phyloP scores from a whole-genome alignment of 2,888 invertebrate genomes.

The Drosophila incognita region DNA sequence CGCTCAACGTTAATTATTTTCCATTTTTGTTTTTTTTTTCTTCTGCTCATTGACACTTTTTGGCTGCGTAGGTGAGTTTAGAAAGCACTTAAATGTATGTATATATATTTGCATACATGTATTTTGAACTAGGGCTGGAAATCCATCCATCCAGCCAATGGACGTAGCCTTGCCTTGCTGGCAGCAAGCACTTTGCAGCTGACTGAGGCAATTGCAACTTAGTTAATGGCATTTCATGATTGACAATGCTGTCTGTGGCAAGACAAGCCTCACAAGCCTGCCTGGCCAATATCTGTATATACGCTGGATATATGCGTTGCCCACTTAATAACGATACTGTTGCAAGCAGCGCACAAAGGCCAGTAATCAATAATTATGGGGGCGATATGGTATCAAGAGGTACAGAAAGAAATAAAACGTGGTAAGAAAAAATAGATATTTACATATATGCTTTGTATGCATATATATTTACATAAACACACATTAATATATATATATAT shows the following conservation, averaged over 20 bases:
- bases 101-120: conserved; percentile 2
- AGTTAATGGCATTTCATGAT: conserved; percentile 56
- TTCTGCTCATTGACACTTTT: background rate
- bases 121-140: background rate
- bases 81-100: conserved; percentile 1
- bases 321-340: conserved; percentile 40
- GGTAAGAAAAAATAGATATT: conserved; percentile 11
- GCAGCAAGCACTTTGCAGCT: conserved; percentile 32
- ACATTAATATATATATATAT: background rate
- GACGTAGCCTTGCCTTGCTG: conserved; percentile 27
- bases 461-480: background rate
- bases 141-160: conserved; percentile 22
- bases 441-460: background rate
- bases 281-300: background rate
- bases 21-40: conserved; percentile 9
- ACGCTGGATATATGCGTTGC: conserved; percentile 21
- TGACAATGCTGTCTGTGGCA: conserved; percentile 31
- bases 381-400: conserved; percentile 19
- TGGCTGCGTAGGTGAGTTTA: conserved; percentile 8
- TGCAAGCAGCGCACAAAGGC: conserved; percentile 38
- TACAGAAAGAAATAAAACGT: background rate
- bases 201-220: conserved; percentile 43
- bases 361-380: conserved; percentile 58
- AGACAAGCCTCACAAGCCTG: background rate
- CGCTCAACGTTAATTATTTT: conserved; percentile 18